phyloP scores from a whole-genome alignment of 2,797 vertebrate species.

The Sarcoramphus papa region DNA sequence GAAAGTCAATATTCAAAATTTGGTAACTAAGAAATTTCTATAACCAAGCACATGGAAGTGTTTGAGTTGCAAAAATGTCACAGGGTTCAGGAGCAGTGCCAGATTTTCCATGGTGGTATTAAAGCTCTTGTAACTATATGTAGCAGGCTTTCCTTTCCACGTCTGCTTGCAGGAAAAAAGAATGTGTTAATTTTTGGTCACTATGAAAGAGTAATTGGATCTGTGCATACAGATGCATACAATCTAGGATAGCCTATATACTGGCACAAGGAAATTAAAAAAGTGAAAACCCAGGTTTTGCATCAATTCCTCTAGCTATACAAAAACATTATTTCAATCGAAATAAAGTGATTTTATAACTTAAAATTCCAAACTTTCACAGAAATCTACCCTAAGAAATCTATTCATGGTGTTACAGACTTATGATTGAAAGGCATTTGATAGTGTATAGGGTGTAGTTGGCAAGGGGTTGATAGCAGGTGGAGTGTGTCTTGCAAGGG shows the following conservation, averaged over 20 bases:
- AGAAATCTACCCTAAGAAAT: neutral
- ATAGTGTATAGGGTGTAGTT: neutral
- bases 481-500: fast-evolving
- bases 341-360: neutral
- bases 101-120: neutral
- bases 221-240: neutral
- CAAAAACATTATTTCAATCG: neutral
- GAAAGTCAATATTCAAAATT: neutral
- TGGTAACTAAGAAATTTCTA: neutral
- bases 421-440: neutral
- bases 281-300: neutral
- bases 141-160: neutral
- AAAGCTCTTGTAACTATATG: neutral
- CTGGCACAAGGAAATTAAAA: neutral
- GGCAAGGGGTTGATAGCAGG: fast-evolving
- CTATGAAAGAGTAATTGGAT: neutral
- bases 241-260: neutral
- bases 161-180: neutral
- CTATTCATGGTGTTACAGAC: neutral
- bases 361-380: neutral
- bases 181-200: neutral
- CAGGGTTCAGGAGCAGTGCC: neutral
- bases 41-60: neutral
- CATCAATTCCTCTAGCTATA: neutral
- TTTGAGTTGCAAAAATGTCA: neutral